Base-by-base conservation (phyloP, 1,140 invertebrate species). In the Drosophila sechellia region DNA sequence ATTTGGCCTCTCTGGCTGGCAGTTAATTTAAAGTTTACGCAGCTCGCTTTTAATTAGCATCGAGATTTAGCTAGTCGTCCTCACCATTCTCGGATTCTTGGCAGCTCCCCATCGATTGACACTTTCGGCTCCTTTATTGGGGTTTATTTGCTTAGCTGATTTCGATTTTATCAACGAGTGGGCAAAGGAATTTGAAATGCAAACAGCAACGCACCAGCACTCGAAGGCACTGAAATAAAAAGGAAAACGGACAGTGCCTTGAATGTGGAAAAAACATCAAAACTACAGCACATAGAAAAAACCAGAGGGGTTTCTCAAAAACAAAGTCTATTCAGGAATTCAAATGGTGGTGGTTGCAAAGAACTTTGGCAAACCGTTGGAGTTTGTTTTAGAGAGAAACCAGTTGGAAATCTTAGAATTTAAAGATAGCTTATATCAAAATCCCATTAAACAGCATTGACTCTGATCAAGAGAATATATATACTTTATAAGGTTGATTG, bases 71-170 rank as follows among this genome's bases (percentile, higher is more conserved):
- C 71, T 74, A 64, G 35, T 69, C 8, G 20, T 5, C 6, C 17
- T 8, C 10, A 1, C 13, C 6, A 1, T n/a, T 3, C n/a, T 35
- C 8, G 13, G 4, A n/a, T 12, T 22, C 8, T 17, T 39, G 17
- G 13, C 8, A 31, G 55, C 13, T 61, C 13, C 35, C 53, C 79
- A 77, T 87, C 83, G 73, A 89, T 90, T 84, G 85, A 89, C 85
- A 84, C 68, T 89, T 86, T 75, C 31, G 40, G 53, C 52, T 55
- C 72, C 73, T 80, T 84, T 90, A 89, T 89, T 84, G 80, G 65
- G 66, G 77, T 89, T 89, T 89, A 90, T 89, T 89, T 89, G 80
- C 77, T 71, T 89, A 78, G 85, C 79, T 90, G 84, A 89, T 89
- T 89, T 75, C 80, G 85, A 80, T 89, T 87, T 80, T 79, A 68